A percentile compares a stretch with the other conserved stretches of the same genome.
Conservation (phyloP, 2,888 invertebrate species). For the Tiphia femorata region DNA sequence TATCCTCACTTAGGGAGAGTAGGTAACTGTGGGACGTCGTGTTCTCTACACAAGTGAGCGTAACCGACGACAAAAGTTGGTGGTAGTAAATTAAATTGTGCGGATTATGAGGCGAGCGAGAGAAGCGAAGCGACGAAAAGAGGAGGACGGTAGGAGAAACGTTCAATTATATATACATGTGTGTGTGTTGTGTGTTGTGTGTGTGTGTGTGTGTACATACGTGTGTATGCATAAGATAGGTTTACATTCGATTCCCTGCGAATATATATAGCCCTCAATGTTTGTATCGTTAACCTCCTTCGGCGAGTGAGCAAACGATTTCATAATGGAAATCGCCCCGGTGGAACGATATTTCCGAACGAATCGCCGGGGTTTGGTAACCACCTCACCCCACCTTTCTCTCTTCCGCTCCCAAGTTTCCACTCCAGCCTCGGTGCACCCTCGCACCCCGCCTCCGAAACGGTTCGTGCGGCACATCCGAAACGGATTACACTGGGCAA, state of each 20-base stretch:
- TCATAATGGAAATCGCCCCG: constrained; percentile 48
- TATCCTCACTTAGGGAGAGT: too few species aligned
- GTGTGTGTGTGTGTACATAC: background rate
- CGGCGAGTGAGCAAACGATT: constrained; percentile 37
- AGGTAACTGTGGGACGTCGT: too few species aligned
- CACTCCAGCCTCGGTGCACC: too few species aligned
- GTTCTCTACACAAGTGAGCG: background rate
- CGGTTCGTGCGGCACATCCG: too few species aligned
- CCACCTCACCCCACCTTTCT: background rate
- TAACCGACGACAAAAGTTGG: too few species aligned
- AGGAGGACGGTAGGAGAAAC: too few species aligned
- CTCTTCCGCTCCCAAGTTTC: background rate
- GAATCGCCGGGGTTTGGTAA: constrained; percentile 12
- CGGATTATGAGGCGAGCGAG: constrained; percentile 37
- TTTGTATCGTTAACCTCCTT: constrained; percentile 39
- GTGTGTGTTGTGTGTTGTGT: background rate
- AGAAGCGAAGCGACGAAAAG: background rate
- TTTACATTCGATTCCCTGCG: constrained; percentile 45
- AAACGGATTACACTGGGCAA: too few species aligned
- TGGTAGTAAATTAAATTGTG: constrained; percentile 43
- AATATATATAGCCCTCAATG: constrained; percentile 13
- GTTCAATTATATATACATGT: background rate
- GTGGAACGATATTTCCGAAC: constrained; percentile 36
- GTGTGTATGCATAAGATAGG: constrained; percentile 41
- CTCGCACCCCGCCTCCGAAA: too few species aligned